Evolutionary conservation across 1,140 invertebrate species (phyloP).

Genomic region (Caenorhabditis latens): DNA sequence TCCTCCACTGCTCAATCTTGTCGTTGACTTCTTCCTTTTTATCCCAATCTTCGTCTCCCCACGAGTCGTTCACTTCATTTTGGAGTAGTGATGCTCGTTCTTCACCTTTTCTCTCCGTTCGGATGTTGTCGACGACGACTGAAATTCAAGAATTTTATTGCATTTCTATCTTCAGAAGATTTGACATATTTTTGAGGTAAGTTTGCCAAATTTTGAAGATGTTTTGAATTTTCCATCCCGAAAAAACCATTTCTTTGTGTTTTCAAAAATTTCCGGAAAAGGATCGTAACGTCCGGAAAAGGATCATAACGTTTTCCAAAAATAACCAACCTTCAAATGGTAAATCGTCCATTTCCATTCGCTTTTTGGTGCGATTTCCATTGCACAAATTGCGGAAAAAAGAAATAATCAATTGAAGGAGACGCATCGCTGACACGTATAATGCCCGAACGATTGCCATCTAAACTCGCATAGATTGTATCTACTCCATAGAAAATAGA

Average conservation of each 20-base stretch:
- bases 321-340: conserved; percentile 15
- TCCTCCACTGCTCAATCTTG: conserved; percentile 64
- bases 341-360: conserved; percentile 43
- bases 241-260: too few species aligned
- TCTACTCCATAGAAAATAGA: conserved; percentile 15
- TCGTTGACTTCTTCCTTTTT: conserved; percentile 57
- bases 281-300: too few species aligned
- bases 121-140: conserved; percentile 39
- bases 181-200: too few species aligned
- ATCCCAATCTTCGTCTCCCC: conserved; percentile 54
- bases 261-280: too few species aligned
- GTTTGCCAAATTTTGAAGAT: too few species aligned
- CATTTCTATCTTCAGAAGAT: too few species aligned
- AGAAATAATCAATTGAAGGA: conserved; percentile 45
- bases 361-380: conserved; percentile 32
- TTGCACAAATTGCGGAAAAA: conserved; percentile 51
- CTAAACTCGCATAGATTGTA: conserved; percentile 54
- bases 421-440: conserved; percentile 42
- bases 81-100: conserved; percentile 41
- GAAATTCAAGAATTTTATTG: not conserved
- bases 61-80: conserved; percentile 23
- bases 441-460: conserved; percentile 44
- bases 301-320: not conserved
- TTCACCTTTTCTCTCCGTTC: conserved; percentile 30
- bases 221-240: too few species aligned